Conservation (phyloP, 2,113 vertebrate genomes). For the Scomber scombrus region DNA sequence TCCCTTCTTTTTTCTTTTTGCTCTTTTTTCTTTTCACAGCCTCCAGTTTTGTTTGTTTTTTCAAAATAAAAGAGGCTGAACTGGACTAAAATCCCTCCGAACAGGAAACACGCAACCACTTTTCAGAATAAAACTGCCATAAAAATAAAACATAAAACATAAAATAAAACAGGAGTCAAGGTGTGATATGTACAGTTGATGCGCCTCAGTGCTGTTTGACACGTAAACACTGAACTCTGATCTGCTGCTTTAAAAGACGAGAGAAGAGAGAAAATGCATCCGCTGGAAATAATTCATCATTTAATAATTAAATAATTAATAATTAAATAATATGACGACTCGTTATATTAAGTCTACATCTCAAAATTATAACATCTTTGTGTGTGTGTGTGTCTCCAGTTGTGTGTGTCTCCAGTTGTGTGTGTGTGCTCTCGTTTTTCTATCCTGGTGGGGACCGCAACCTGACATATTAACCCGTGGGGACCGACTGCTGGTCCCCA, state of each 20-base stretch:
- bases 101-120: slow-evolving; percentile 53
- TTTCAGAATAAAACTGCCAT: slow-evolving; percentile 45
- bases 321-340: too few species aligned
- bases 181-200: neutral
- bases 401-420: too few species aligned
- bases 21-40: neutral
- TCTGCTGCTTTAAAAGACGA: neutral
- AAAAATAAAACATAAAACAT: neutral
- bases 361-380: too few species aligned
- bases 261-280: slow-evolving; percentile 55
- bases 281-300: too few species aligned
- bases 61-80: neutral
- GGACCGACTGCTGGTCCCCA: too few species aligned
- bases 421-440: too few species aligned
- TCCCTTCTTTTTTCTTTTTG: slow-evolving; percentile 30
- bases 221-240: neutral
- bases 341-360: too few species aligned
- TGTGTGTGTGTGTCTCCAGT: too few species aligned
- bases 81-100: slow-evolving; percentile 10
- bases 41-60: too few species aligned
- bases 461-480: too few species aligned
- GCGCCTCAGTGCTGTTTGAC: slow-evolving; percentile 5
- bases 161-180: neutral
- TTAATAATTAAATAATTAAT: too few species aligned
- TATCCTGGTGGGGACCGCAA: too few species aligned